Evolutionary conservation across 37 sponge, comb jelly and placozoan species (phyloP).

Genomic region (Cladorhizidae sp.): DNA sequence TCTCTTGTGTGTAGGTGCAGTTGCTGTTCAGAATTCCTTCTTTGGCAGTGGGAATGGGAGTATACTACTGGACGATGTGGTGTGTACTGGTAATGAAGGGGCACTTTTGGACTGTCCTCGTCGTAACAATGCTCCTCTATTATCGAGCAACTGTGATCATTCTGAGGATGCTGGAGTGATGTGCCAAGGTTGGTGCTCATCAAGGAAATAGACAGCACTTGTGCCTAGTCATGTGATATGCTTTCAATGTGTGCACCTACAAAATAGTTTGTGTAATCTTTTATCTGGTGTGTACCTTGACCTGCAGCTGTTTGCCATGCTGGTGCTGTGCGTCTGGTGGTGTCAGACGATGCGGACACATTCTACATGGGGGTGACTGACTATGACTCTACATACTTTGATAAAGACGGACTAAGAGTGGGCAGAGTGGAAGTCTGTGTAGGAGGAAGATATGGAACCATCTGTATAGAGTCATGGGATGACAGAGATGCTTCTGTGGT

Average conservation of each 20-base stretch:
- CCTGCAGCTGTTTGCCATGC: conserved; percentile 10
- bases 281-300: too few relatives aligned
- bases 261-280: not conserved
- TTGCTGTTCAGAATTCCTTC: not conserved
- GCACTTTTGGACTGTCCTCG: not conserved
- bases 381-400: conserved; percentile 25
- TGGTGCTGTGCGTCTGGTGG: conserved; percentile 26
- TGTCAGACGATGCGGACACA: conserved; percentile 10
- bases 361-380: conserved; percentile 21
- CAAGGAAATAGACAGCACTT: too few relatives aligned
- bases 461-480: conserved; percentile 39
- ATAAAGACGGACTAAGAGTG: conserved; percentile 26
- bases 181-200: not conserved
- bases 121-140: not conserved
- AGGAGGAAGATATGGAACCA: conserved; percentile 44
- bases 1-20: conserved; percentile 11
- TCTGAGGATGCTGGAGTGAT: not conserved
- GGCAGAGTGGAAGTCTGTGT: conserved; percentile 57
- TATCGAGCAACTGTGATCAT: not conserved
- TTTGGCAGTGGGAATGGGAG: conserved; percentile 3
- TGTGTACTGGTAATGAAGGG: not conserved
- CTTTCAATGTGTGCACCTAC: too few relatives aligned
- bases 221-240: too few relatives aligned
- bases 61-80: not conserved
- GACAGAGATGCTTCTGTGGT: conserved; percentile 49